Percentiles rank a stretch among this genome's conserved stretches.
These are phyloP conservation scores for Pterois miles DNA, from an alignment of 2,797 vertebrate genomes.

Conservation along the genomic window DNA sequence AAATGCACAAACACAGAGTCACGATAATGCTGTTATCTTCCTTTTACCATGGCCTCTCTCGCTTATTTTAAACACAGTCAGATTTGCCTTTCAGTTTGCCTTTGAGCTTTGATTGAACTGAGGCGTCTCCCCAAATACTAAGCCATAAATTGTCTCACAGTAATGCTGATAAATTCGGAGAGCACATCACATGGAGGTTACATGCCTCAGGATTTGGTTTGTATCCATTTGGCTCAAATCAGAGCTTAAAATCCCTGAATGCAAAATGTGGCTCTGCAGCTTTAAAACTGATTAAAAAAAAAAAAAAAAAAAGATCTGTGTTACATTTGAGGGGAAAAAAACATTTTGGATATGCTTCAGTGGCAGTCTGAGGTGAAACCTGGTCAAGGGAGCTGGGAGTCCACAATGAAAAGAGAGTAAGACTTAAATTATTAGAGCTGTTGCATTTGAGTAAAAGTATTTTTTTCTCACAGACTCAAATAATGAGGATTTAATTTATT, in stretches of 20 bases:
- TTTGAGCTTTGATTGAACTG: slow-evolving; percentile 69
- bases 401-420: neutral
- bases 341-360: slow-evolving; percentile 18
- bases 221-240: slow-evolving; percentile 53
- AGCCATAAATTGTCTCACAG: slow-evolving; percentile 67
- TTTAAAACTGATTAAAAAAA: slow-evolving; percentile 31
- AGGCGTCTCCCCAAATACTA: slow-evolving; percentile 62
- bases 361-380: slow-evolving; percentile 7
- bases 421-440: slow-evolving; percentile 1
- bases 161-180: slow-evolving; percentile 61
- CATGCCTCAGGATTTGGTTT: slow-evolving; percentile 60
- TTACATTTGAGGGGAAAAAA: slow-evolving; percentile 10
- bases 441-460: neutral
- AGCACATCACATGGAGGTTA: slow-evolving; percentile 29
- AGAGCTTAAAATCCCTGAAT: slow-evolving; percentile 51
- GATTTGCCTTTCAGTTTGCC: slow-evolving; percentile 60
- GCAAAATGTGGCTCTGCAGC: slow-evolving; percentile 43
- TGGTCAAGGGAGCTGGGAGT: neutral
- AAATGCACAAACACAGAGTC: slow-evolving; percentile 35
- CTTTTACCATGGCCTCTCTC: slow-evolving; percentile 37
- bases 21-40: slow-evolving; percentile 57
- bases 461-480: slow-evolving; percentile 7
- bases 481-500: slow-evolving; percentile 29
- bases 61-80: slow-evolving; percentile 47
- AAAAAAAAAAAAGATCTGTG: slow-evolving; percentile 5